Percentiles rank a stretch among this genome's conserved stretches.
Conservation (phyloP, 2,113 vertebrate species). For the Lampris megalopsis region DNA sequence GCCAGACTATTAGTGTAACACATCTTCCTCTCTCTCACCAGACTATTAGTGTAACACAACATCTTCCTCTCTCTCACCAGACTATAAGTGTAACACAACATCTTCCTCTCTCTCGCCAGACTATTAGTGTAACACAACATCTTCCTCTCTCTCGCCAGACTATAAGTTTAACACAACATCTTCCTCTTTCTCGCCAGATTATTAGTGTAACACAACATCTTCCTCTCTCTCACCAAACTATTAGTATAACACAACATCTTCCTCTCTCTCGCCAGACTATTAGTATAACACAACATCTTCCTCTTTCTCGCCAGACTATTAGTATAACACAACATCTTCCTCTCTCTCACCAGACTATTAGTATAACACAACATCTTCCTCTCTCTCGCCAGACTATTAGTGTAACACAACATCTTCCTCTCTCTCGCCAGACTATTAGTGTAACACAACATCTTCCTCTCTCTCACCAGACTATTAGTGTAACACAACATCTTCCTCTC, state of each 20-base stretch:
- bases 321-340: background rate
- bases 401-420: constrained; percentile 12
- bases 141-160: constrained; percentile 41
- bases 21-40: constrained; percentile 34
- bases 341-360: constrained; percentile 41
- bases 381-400: constrained; percentile 34
- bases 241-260: too few species aligned
- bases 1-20: constrained; percentile 15
- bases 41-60: background rate
- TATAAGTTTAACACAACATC: background rate
- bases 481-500: constrained; percentile 20
- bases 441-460: constrained; percentile 14
- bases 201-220: too few species aligned
- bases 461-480: constrained; percentile 24
- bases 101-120: constrained; percentile 37
- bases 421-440: constrained; percentile 28
- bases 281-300: background rate
- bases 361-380: background rate
- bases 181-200: constrained; percentile 44
- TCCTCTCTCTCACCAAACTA: constrained; percentile 44
- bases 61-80: constrained; percentile 36
- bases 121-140: background rate
- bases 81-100: background rate
- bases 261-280: constrained; percentile 45
- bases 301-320: constrained; percentile 43